These are phyloP conservation scores for Leptodactylus fuscus DNA, from an alignment of 2,113 vertebrate species.

Conservation along the genomic window DNA sequence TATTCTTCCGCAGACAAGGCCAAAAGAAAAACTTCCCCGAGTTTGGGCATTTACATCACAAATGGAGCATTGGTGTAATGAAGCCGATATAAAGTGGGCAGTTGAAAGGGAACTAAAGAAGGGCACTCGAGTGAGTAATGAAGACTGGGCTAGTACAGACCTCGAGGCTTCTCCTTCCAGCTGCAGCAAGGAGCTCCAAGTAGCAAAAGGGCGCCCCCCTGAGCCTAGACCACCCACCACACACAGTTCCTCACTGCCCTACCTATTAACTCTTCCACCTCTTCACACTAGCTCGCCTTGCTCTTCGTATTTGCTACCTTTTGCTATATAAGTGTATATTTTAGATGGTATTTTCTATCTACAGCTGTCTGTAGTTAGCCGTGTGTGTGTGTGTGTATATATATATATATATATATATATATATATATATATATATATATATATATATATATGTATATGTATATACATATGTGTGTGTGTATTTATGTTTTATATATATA, in stretches of 20 bases:
- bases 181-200: conserved; percentile 74
- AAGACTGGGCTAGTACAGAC: conserved; percentile 84
- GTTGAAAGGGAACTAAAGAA: conserved; percentile 92
- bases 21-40: conserved; percentile 91
- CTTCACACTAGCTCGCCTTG: not conserved
- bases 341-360: not conserved
- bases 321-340: not conserved
- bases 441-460: too few relatives aligned
- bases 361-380: too few relatives aligned
- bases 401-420: too few relatives aligned
- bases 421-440: too few relatives aligned
- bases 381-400: too few relatives aligned
- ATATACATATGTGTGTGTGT: too few relatives aligned
- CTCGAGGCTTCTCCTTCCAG: conserved; percentile 74
- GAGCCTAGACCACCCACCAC: conserved; percentile 78
- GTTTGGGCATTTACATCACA: conserved; percentile 97
- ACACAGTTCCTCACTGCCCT: conserved; percentile 54
- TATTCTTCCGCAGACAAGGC: conserved; percentile 91
- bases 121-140: conserved; percentile 99
- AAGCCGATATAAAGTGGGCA: conserved; percentile 87
- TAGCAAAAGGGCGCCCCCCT: conserved; percentile 67
- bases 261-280: conserved; percentile 53
- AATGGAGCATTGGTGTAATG: conserved; percentile 88
- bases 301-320: not conserved
- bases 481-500: too few relatives aligned